Evolutionary conservation across 2,113 vertebrate species (phyloP).

Genomic region (Lampris megalopsis): DNA sequence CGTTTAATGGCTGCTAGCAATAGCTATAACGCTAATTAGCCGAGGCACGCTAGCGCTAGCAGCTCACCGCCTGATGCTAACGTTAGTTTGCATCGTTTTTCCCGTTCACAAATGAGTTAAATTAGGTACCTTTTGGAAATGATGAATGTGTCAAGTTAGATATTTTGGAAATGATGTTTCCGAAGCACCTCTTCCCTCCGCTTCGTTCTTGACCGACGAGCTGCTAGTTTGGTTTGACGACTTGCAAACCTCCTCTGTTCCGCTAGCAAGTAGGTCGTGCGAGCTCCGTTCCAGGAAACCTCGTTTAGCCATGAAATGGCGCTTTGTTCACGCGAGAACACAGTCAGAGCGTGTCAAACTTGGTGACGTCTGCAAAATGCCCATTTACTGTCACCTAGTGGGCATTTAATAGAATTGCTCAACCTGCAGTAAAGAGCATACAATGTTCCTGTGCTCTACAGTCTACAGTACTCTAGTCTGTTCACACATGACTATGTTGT

Average conservation of each 20-base stretch:
- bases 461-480: no score
- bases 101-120: conserved; percentile 32
- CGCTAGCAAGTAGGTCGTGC: no score
- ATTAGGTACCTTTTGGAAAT: conserved; percentile 63
- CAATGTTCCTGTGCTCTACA: no score
- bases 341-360: no score
- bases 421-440: neutral
- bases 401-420: neutral
- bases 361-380: neutral
- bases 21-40: neutral
- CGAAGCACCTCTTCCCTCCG: conserved; percentile 24
- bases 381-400: conserved; percentile 40
- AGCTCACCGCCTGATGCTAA: conserved; percentile 17
- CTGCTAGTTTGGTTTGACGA: conserved; percentile 13
- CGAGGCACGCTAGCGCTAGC: conserved; percentile 17
- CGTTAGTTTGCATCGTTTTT: conserved; percentile 48
- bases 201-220: conserved; percentile 5
- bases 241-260: neutral
- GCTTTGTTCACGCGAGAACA: neutral
- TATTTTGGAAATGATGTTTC: neutral
- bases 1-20: no score
- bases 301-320: neutral
- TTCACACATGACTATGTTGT: no score
- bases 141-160: conserved; percentile 52
- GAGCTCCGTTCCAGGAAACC: no score